Evolutionary conservation across 2,888 invertebrate species (phyloP).

Genomic region (Synanthedon andrenaeformis): DNA sequence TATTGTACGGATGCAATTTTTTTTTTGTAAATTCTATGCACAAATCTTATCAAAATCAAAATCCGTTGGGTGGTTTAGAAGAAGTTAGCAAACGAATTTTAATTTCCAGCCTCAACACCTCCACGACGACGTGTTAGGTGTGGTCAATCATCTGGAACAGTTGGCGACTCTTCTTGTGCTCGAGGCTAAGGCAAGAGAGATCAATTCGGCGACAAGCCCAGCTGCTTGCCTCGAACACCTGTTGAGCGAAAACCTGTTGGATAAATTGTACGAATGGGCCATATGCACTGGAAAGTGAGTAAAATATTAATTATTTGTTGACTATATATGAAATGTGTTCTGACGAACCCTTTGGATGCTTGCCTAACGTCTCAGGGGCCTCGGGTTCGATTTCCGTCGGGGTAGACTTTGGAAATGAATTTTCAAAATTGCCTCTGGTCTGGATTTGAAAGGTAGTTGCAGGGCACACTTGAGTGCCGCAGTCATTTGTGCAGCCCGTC

Average conservation of each 20-base stretch:
- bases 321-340: not conserved
- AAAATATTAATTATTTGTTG: not conserved
- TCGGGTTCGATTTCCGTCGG: no score
- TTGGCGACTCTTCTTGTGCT: slow-evolving; percentile 86
- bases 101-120: slow-evolving; percentile 46
- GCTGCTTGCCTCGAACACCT: slow-evolving; percentile 83
- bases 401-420: no score
- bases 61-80: no score
- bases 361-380: no score
- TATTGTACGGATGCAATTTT: no score
- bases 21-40: no score
- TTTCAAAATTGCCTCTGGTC: no score
- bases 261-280: slow-evolving; percentile 90
- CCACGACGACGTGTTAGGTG: slow-evolving; percentile 90
- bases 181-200: slow-evolving; percentile 78
- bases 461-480: no score
- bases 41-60: no score
- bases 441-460: no score
- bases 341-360: no score
- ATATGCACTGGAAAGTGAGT: slow-evolving; percentile 81
- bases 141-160: slow-evolving; percentile 92
- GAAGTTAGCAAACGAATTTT: not conserved
- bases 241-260: slow-evolving; percentile 86
- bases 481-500: no score
- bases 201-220: slow-evolving; percentile 30